Base-by-base conservation (phyloP, 2,888 invertebrate genomes). In the Eupithecia centaureata region DNA sequence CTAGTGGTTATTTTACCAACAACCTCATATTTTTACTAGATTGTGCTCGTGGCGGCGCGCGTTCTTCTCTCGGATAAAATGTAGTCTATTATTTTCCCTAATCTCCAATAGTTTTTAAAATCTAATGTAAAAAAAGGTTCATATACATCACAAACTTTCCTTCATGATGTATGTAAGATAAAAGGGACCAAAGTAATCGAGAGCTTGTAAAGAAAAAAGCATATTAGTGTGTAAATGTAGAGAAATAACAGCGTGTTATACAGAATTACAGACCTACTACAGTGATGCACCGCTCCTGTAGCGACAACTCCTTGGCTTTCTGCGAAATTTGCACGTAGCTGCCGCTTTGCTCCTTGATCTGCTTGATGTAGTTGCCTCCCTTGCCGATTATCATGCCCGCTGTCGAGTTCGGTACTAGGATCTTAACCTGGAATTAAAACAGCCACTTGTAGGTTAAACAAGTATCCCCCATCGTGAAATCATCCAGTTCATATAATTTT, bases 381-480 rank as follows among this genome's bases (percentile, higher is more conserved):
- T 99, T 99, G 82, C 98, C 98, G 86, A 99, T 99, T 79, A 99
- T 98, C 98, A 99, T 98, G 81, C 98, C 98, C 69, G 98, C 98
- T 56, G 98, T 98, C 63, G 98, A 98, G 91, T 98, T 99, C 75
- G 98, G 98, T 89, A 99, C 98, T 81, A 99, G 94, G 83, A 99
- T 98, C 94, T 99, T 98, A 76, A 98, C 98, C 93, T 93, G 88
- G 47, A 85, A 85, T 10, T 8, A 47, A 47, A 18, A 42, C 18
- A 47, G 15, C 22, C 25, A 42, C 0, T 28, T 54, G 2, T 28
- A 56, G 12, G 2, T 56, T 56, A 56, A 7, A 56, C 51, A 51
- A 22, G 5, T 4, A 51, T 18, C 10, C 42, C 35, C n/a, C n/a
- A n/a, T 35, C 15, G 35, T 15, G 35, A n/a, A n/a, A n/a, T n/a